Percentiles rank a stretch among this genome's conserved stretches.
phyloP scores from a whole-genome alignment of 64 coral and sea anemone genomes.

The Montipora cactus region DNA sequence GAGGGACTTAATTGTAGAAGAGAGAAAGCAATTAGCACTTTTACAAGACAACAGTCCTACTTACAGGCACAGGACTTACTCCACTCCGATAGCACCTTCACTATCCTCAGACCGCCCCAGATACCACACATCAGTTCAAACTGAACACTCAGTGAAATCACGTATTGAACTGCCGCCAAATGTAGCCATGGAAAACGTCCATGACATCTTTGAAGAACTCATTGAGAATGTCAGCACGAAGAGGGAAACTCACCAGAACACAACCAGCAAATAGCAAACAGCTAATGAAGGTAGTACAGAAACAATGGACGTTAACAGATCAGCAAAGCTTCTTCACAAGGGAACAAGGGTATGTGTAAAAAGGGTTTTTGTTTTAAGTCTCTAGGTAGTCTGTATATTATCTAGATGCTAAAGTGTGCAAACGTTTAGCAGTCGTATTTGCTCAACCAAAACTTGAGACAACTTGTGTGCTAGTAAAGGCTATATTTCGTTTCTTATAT shows the following conservation, averaged over 20 bases:
- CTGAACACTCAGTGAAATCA: slow-evolving; percentile 24
- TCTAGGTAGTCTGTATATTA: neutral
- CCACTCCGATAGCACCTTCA: slow-evolving; percentile 23
- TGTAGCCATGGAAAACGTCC: neutral
- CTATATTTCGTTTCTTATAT: neutral
- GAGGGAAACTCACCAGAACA: neutral
- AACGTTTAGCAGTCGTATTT: slow-evolving; percentile 1
- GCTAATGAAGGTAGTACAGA: neutral
- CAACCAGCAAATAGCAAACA: neutral
- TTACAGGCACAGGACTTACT: slow-evolving; percentile 57
- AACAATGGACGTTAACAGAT: slow-evolving; percentile 16
- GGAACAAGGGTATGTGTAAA: slow-evolving; percentile 5
- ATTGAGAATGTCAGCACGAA: neutral
- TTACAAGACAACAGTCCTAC: neutral
- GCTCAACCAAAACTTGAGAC: neutral
- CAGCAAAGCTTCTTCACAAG: slow-evolving; percentile 9
- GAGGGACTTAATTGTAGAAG: slow-evolving; percentile 21
- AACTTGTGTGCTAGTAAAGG: neutral
- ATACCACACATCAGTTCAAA: slow-evolving; percentile 43
- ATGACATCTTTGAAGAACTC: slow-evolving; percentile 57
- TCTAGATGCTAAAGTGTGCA: neutral
- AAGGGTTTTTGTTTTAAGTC: neutral
- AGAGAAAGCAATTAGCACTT: slow-evolving; percentile 26
- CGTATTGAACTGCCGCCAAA: neutral
- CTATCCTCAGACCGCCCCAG: slow-evolving; percentile 49